Conservation (phyloP, 37 sponge, comb jelly and placozoan genomes). For the Corticium candelabrum region DNA sequence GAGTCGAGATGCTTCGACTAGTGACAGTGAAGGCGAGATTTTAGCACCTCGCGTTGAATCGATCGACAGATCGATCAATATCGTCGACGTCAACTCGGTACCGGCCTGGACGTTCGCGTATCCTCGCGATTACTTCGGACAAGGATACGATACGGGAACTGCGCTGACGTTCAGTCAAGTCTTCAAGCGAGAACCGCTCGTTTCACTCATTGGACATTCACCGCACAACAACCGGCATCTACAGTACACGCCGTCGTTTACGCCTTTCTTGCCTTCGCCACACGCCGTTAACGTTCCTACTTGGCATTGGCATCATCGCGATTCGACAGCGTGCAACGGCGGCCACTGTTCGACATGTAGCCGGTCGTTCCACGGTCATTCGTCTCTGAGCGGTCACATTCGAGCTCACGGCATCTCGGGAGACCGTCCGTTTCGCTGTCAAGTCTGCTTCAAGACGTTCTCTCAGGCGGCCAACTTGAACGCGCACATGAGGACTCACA, state of each 20-base stretch:
- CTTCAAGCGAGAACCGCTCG: neutral
- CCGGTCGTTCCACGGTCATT: conserved; percentile 68
- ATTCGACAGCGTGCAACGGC: no score
- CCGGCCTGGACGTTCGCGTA: neutral
- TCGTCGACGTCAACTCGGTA: neutral
- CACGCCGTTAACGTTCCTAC: neutral
- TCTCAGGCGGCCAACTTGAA: conserved; percentile 92
- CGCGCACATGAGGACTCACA: conserved; percentile 89
- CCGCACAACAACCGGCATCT: no score
- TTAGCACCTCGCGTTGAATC: no score
- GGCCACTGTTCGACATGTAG: conserved; percentile 49
- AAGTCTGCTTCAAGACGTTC: conserved; percentile 77
- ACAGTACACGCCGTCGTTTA: neutral
- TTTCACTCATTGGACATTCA: neutral
- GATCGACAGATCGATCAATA: no score
- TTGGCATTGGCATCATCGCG: neutral
- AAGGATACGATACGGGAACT: no score
- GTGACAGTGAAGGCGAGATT: no score
- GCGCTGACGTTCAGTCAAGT: neutral
- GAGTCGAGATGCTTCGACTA: neutral
- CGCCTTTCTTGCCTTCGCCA: neutral
- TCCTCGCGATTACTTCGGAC: neutral
- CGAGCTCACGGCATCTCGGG: conserved; percentile 45
- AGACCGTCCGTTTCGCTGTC: conserved; percentile 85
- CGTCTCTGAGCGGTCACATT: no score